A percentile compares a stretch with the other conserved stretches of the same genome.
phyloP scores from a whole-genome alignment of 2,113 vertebrate genomes.

The Cacatua alba region DNA sequence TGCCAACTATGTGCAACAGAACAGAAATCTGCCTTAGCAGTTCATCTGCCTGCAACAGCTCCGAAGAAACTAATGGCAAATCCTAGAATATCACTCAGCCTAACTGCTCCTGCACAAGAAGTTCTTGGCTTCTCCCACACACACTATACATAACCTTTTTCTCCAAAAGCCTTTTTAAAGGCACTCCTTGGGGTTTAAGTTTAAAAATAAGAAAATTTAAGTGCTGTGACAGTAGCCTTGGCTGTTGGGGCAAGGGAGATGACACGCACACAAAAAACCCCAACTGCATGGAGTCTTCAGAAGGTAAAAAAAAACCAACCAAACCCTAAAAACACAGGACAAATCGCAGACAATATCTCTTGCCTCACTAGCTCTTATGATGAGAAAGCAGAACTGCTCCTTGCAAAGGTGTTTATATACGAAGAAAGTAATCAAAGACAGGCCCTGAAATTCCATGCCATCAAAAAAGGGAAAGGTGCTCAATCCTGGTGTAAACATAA shows the following conservation, averaged over 20 bases:
- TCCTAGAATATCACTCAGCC: neutral
- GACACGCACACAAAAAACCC: neutral
- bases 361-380: neutral
- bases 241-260: rapidly evolving
- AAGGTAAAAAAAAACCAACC: neutral
- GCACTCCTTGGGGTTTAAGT: neutral
- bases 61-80: neutral
- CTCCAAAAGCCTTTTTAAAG: neutral
- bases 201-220: neutral
- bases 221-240: neutral
- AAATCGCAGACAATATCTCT: neutral
- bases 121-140: neutral
- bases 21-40: neutral
- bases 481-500: neutral
- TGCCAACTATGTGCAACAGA: neutral
- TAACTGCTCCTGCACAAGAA: neutral
- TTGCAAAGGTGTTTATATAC: neutral
- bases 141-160: rapidly evolving
- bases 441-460: neutral
- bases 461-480: neutral
- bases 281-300: neutral
- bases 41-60: neutral
- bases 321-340: neutral
- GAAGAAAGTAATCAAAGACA: neutral
- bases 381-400: neutral